Conservation (phyloP, 2,113 vertebrate species). For the Neodontobutis hainanensis region DNA sequence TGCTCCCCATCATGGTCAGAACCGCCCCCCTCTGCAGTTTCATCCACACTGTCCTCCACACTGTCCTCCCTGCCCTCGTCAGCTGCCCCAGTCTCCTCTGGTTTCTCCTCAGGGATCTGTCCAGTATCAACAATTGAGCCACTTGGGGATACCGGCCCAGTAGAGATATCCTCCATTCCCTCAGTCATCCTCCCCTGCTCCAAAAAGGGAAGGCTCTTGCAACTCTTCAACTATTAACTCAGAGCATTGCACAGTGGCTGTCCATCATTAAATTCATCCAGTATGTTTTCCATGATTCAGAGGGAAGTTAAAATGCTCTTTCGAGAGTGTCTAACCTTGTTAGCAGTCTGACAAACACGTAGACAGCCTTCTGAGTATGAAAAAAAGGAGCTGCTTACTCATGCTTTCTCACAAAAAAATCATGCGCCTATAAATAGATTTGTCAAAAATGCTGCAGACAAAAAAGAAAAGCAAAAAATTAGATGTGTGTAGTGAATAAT, state of each 20-base stretch:
- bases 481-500: neutral
- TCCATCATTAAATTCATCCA: slow-evolving; percentile 50
- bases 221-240: slow-evolving; percentile 80
- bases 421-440: slow-evolving; percentile 33
- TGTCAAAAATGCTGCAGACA: slow-evolving; percentile 37
- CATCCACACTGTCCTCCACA: slow-evolving; percentile 48
- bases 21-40: slow-evolving; percentile 45
- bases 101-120: slow-evolving; percentile 72
- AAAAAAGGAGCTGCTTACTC: slow-evolving; percentile 39
- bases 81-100: slow-evolving; percentile 65
- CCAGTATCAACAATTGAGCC: slow-evolving; percentile 72
- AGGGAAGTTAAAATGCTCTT: slow-evolving; percentile 43
- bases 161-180: slow-evolving; percentile 85
- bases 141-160: slow-evolving; percentile 81
- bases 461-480: slow-evolving; percentile 6
- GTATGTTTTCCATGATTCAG: slow-evolving; percentile 67
- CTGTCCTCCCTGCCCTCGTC: slow-evolving; percentile 54
- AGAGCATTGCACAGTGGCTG: slow-evolving; percentile 74
- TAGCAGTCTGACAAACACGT: slow-evolving; percentile 43
- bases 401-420: slow-evolving; percentile 36
- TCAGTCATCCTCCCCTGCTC: slow-evolving; percentile 88
- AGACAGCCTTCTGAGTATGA: slow-evolving; percentile 32
- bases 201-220: slow-evolving; percentile 62
- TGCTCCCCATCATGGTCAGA: slow-evolving; percentile 69
- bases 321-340: slow-evolving; percentile 55